A percentile compares a stretch with the other conserved stretches of the same genome.
phyloP scores from a whole-genome alignment of 2,888 invertebrate species.

The Timema podura region DNA sequence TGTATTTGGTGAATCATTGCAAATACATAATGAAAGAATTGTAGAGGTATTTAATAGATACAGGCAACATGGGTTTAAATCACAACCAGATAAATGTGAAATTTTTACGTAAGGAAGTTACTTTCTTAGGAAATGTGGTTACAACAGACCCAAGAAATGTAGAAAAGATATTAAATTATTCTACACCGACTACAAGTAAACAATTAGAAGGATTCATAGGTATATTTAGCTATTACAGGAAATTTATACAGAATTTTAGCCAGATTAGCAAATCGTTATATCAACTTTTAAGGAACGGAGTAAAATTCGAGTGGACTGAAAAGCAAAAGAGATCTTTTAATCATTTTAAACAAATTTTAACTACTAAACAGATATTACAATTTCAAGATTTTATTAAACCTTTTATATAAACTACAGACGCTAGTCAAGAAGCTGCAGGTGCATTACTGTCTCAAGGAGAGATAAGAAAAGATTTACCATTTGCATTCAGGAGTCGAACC shows the following conservation, averaged over 20 bases:
- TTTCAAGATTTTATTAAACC: conserved; percentile 20
- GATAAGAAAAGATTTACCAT: conserved; percentile 18
- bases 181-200: not conserved
- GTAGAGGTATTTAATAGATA: not conserved
- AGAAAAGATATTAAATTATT: not conserved
- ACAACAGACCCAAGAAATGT: conserved; percentile 17
- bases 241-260: conserved; percentile 26
- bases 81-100: conserved; percentile 27
- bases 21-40: not conserved
- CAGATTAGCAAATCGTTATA: conserved; percentile 21
- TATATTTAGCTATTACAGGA: conserved; percentile 19
- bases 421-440: conserved; percentile 20
- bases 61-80: not conserved
- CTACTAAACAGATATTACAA: conserved; percentile 5
- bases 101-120: conserved; percentile 23
- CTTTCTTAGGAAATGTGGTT: conserved; percentile 21
- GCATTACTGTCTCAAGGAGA: conserved; percentile 21
- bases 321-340: conserved; percentile 12
- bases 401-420: conserved; percentile 26
- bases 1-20: not conserved
- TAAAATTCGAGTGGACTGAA: conserved; percentile 9
- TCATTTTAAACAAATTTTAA: conserved; percentile 5
- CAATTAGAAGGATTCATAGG: conserved; percentile 13
- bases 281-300: conserved; percentile 11
- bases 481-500: conserved; percentile 26